Percentiles rank a stretch among this genome's conserved stretches.
phyloP scores from a whole-genome alignment of 1,140 invertebrate genomes.

The Cydia strobilella region DNA sequence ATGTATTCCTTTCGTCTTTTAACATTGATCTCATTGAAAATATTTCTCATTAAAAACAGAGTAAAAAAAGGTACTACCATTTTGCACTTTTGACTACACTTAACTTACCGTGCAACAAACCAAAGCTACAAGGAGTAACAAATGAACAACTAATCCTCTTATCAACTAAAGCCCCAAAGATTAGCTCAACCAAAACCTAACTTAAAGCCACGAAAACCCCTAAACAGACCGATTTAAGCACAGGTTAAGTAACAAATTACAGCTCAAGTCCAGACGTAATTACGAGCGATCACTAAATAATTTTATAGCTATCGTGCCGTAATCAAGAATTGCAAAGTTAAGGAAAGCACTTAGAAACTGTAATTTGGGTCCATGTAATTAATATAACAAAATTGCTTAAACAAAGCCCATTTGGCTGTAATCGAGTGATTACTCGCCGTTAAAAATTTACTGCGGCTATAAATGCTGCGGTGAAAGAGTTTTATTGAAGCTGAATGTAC shows the following conservation, averaged over 20 bases:
- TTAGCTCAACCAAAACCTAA: neutral
- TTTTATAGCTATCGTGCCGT: conserved; percentile 19
- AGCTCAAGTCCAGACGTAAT: neutral
- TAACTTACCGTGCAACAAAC: neutral
- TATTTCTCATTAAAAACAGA: too few species aligned
- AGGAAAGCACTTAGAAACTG: conserved; percentile 25
- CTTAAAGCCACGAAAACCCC: neutral
- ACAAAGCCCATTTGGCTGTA: conserved; percentile 29
- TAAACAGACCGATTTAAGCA: neutral
- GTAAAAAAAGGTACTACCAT: too few species aligned
- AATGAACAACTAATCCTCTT: neutral
- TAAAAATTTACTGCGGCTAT: conserved; percentile 18
- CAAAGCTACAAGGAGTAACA: neutral
- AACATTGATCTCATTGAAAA: too few species aligned
- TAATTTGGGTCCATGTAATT: conserved; percentile 30
- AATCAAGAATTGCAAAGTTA: conserved; percentile 29
- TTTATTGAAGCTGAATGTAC: neutral
- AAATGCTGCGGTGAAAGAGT: conserved; percentile 19
- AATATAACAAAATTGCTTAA: conserved; percentile 33
- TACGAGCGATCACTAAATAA: conserved; percentile 23
- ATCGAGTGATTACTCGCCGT: conserved; percentile 23
- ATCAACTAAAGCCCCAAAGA: neutral
- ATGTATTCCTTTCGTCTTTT: too few species aligned
- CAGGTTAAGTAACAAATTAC: conserved; percentile 18
- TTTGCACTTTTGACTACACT: neutral